Base-by-base conservation (phyloP, 2,113 vertebrate species). In the Macrotis lagotis region DNA sequence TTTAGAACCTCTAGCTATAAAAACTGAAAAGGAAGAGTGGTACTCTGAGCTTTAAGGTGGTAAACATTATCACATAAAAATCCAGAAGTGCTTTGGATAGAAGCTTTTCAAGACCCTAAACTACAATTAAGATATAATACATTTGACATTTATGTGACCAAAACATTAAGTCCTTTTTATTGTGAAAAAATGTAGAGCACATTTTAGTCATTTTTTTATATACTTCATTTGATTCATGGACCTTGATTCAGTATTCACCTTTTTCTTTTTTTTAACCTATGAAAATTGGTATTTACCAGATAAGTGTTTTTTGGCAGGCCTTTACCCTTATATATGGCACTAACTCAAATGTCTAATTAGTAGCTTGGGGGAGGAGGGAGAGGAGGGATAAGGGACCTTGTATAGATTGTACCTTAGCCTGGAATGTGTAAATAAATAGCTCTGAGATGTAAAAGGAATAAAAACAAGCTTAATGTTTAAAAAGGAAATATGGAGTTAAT, bases 221-320 rank as follows among this genome's bases (percentile, higher is more conserved):
- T 96, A 48, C 22, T 48, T 88, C 95, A 83, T 83, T 83, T 94
- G 91, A 93, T 11, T 92, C 92, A 92, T 44, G 48, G 37, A 51
- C 74, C 89, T 90, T 94, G 48, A n/a, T 31, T 90, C 59, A 94
- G 8, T 28, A 28, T 74, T 83, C 66, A 44, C 66, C 14, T 83
- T 83, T 44, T 49, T 83, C 44, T 44, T 49, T 95, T 93, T 55
- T 95, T 93, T 93, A 50, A n/a, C n/a, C 31, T 47, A 94, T 52
- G 74, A 88, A 50, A 92, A 59, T 51, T 37, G 53, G 25, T 31
- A 51, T 59, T 51, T 90, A 92, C 31, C 12, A 94, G 74, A 25
- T 83, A 91, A 95, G 48, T 26, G 92, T 88, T 51, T 90, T 94
- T 26, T 95, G 10, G 49, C 93, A 91, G 90, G 4, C n/a, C 8